phyloP scores from a whole-genome alignment of 1,140 invertebrate species.

The Zophobas atratus region DNA sequence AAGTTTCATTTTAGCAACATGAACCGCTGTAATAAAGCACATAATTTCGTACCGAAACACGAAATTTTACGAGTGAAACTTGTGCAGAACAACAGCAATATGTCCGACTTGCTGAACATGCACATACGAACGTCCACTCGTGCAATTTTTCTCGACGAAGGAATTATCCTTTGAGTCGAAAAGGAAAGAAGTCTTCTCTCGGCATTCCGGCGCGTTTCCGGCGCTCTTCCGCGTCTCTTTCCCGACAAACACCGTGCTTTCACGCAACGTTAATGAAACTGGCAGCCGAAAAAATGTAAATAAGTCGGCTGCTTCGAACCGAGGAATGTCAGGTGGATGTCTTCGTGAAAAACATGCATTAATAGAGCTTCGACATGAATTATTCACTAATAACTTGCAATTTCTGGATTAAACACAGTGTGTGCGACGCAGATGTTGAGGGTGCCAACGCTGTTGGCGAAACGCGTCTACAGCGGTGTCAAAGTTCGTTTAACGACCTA shows the following conservation, averaged over 20 bases:
- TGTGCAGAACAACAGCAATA: constrained; percentile 3
- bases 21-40: not conserved
- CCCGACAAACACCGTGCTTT: not conserved
- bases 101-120: constrained; percentile 11
- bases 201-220: constrained; percentile 13
- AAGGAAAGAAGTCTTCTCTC: constrained; percentile 28
- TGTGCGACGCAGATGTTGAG: too few relatives aligned
- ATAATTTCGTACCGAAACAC: not conserved
- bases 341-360: too few relatives aligned
- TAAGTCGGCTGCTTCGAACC: too few relatives aligned
- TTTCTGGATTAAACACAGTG: too few relatives aligned
- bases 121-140: constrained; percentile 15
- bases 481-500: too few relatives aligned
- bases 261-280: constrained; percentile 7
- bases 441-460: too few relatives aligned
- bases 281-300: constrained; percentile 9
- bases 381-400: too few relatives aligned
- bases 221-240: constrained; percentile 6
- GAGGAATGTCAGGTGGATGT: too few relatives aligned
- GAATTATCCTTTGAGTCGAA: constrained; percentile 37
- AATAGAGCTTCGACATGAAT: too few relatives aligned
- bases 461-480: too few relatives aligned
- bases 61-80: not conserved
- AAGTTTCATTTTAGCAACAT: too few relatives aligned
- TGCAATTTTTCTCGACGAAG: constrained; percentile 21